Conservation (phyloP, 2,113 vertebrate species). For the Leucopsar rothschildi region DNA sequence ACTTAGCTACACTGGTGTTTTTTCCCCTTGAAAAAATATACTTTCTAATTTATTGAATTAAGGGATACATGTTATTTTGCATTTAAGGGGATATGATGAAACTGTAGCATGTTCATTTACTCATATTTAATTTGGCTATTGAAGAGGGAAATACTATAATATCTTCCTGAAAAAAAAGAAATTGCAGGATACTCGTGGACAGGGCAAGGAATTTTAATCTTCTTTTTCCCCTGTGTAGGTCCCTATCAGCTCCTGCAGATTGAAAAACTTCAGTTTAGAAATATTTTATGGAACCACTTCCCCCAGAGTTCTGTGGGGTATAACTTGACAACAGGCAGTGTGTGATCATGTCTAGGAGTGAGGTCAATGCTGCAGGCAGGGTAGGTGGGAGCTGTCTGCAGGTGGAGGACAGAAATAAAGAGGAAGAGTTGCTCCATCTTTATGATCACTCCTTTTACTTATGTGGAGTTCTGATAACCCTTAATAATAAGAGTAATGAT, state of each 20-base stretch:
- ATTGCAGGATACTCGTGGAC: not conserved
- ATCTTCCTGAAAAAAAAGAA: not conserved
- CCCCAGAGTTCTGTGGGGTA: not conserved
- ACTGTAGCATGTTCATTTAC: not conserved
- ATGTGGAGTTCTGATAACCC: not conserved
- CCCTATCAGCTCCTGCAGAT: not conserved
- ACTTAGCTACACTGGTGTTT: not conserved
- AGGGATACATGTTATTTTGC: not conserved
- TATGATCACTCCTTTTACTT: not conserved
- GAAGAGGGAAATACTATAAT: not conserved
- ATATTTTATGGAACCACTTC: not conserved
- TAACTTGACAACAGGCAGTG: not conserved
- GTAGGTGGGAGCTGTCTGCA: not conserved
- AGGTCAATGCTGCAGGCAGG: not conserved
- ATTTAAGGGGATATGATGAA: not conserved
- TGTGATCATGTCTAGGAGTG: not conserved
- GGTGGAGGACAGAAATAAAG: not conserved
- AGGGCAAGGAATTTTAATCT: not conserved
- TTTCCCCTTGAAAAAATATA: slow-evolving; percentile 3
- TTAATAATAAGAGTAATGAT: too few species aligned
- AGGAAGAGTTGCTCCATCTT: not conserved
- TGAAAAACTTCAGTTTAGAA: not conserved
- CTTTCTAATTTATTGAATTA: slow-evolving; percentile 33
- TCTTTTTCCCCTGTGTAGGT: not conserved
- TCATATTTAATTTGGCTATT: not conserved